These are phyloP conservation scores for Drosophila bipectinata DNA, from an alignment of 1,140 invertebrate genomes.

Conservation along the genomic window DNA sequence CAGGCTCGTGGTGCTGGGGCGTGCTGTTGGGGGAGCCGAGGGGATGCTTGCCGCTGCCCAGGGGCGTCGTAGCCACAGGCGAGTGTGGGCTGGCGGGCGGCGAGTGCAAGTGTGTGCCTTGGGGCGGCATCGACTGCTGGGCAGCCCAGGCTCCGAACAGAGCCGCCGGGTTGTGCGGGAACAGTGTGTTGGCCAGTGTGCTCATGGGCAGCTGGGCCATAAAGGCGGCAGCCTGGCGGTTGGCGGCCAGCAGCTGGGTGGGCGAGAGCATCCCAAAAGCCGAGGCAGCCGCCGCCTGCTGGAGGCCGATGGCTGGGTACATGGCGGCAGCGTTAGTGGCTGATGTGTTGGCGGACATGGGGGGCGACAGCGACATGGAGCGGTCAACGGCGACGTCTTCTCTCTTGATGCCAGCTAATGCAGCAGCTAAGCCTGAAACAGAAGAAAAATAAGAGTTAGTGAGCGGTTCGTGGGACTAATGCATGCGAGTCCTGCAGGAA, in stretches of 20 bases:
- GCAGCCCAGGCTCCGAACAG: constrained; percentile 85
- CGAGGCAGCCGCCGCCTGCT: constrained; percentile 83
- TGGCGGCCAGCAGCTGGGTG: constrained; percentile 86
- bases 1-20: constrained; percentile 71
- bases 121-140: constrained; percentile 68
- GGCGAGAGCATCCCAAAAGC: constrained; percentile 85
- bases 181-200: constrained; percentile 80
- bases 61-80: constrained; percentile 52
- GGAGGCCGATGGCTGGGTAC: constrained; percentile 81
- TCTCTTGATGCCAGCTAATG: constrained; percentile 83
- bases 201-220: constrained; percentile 82
- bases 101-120: constrained; percentile 75
- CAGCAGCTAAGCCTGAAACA: constrained; percentile 84
- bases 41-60: constrained; percentile 60
- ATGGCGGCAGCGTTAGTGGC: constrained; percentile 72
- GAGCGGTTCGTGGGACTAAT: not conserved
- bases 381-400: constrained; percentile 81
- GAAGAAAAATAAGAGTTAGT: constrained; percentile 39
- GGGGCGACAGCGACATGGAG: constrained; percentile 77
- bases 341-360: constrained; percentile 79
- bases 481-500: not conserved
- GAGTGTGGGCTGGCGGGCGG: constrained; percentile 78
- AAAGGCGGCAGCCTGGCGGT: constrained; percentile 84
- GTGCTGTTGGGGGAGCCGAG: constrained; percentile 68
- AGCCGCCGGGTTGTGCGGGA: constrained; percentile 85